A percentile compares a stretch with the other conserved stretches of the same genome.
Evolutionary conservation across 2,797 vertebrate genomes (phyloP).

Genomic region (Rhincodon typus): DNA sequence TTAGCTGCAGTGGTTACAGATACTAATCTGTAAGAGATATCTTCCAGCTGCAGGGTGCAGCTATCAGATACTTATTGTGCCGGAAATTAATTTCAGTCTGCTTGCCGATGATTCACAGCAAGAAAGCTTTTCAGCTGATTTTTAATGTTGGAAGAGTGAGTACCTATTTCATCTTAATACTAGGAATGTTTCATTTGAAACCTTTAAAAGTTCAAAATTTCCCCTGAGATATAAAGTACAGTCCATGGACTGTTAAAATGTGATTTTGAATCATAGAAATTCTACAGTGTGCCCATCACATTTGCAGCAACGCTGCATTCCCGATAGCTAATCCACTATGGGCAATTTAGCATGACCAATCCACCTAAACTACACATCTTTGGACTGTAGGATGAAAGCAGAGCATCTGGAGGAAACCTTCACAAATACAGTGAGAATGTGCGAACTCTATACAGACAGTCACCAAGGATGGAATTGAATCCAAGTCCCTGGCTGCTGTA

Average conservation of each 20-base stretch:
- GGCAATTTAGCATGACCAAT: no score
- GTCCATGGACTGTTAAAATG: not conserved
- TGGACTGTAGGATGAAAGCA: no score
- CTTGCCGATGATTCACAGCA: conserved; percentile 3
- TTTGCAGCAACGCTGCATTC: no score
- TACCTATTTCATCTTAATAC: not conserved
- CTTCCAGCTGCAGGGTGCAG: not conserved
- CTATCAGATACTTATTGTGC: not conserved
- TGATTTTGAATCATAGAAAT: not conserved
- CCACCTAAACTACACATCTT: no score
- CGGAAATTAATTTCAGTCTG: conserved; percentile 13
- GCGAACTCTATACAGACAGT: no score
- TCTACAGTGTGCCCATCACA: no score
- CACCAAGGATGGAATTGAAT: no score
- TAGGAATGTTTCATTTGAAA: not conserved
- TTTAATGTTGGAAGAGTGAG: not conserved
- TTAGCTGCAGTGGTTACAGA: conserved; percentile 15
- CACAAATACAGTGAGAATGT: no score
- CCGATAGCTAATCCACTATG: no score
- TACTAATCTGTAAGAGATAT: not conserved
- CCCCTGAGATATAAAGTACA: not conserved
- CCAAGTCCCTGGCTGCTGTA: no score
- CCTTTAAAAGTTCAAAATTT: not conserved
- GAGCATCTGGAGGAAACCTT: no score
- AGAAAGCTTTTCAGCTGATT: not conserved